Base-by-base conservation (phyloP, 2,888 invertebrate species). In the Malacosoma neustria region DNA sequence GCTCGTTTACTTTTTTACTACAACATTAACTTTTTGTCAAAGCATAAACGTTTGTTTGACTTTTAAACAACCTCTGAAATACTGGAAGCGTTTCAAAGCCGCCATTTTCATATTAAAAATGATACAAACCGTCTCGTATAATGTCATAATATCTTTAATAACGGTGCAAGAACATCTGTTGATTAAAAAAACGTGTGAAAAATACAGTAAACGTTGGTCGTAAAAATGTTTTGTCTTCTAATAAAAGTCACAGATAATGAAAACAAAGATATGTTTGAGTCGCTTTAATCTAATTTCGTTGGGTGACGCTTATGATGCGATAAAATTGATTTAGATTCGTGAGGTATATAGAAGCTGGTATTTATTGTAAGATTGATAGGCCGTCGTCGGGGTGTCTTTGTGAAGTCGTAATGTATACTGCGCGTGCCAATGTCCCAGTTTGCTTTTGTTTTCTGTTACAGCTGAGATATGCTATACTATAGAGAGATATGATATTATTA, bases 21-120 rank as follows among this genome's bases (percentile, higher is more conserved):
- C 56, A 61, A 61, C 61, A 71, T 80, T 68, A 80, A 80, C 64
- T 81, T 84, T 82, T 81, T 82, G 84, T 81, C 82, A 84, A 82
- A 84, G 82, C 65, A 52, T 47, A 58, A 54, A 63, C 56, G 54
- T 62, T 61, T 58, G 56, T 71, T 65, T 68, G 54, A 68, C 61
- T 61, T 50, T 43, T 22, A 22, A 22, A 22, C 22, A 22, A 22
- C 22, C 22, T 22, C 5, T 22, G 22, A 22, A 22, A 22, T 3
- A 9, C 22, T 22, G 22, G 22, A 22, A 31, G 12, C 11, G 12
- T 51, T 53, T 52, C 22, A 22, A 49, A 57, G 52, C 46, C 41
- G 45, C 43, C 51, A 49, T 53, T 58, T 60, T 65, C 43, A 54
- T 65, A 61, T 61, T 58, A 70, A 76, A 76, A 72, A 72, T 75